phyloP scores from a whole-genome alignment of 2,888 invertebrate species.

The Orthosia gothica region DNA sequence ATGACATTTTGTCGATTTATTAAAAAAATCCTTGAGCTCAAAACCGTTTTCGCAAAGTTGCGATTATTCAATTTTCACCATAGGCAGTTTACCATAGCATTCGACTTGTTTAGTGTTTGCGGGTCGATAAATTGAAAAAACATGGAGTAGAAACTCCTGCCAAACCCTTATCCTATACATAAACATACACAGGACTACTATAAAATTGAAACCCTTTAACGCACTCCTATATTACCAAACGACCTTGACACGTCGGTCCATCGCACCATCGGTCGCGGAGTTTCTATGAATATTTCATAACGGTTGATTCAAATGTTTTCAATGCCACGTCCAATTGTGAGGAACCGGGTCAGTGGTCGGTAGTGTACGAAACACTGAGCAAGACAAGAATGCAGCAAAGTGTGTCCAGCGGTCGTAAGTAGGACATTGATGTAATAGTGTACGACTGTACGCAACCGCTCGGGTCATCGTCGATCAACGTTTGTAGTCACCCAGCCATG shows the following conservation, averaged over 20 bases:
- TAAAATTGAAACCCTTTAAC: conserved; percentile 25
- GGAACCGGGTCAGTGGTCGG: conserved; percentile 75
- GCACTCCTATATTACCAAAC: conserved; percentile 53
- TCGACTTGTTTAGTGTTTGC: not conserved
- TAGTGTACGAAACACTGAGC: conserved; percentile 49
- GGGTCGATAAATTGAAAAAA: not conserved
- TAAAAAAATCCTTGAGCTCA: not conserved
- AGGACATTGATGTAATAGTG: conserved; percentile 81
- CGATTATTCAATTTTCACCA: not conserved
- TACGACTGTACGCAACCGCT: conserved; percentile 73
- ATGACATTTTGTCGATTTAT: too few species aligned
- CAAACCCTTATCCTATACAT: not conserved
- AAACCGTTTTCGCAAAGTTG: not conserved
- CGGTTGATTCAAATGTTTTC: conserved; percentile 76
- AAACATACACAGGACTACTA: not conserved
- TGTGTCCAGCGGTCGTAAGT: conserved; percentile 72
- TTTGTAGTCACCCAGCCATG: conserved; percentile 66
- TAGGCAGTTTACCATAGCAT: not conserved
- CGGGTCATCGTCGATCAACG: conserved; percentile 71
- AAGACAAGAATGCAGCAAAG: conserved; percentile 68
- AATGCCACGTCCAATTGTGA: conserved; percentile 79
- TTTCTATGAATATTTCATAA: conserved; percentile 81
- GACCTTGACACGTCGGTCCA: conserved; percentile 81
- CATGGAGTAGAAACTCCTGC: not conserved
- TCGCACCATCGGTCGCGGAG: conserved; percentile 71